These are phyloP conservation scores for Peromyscus maniculatus DNA, from an alignment of 2,113 vertebrate species.

Conservation along the genomic window DNA sequence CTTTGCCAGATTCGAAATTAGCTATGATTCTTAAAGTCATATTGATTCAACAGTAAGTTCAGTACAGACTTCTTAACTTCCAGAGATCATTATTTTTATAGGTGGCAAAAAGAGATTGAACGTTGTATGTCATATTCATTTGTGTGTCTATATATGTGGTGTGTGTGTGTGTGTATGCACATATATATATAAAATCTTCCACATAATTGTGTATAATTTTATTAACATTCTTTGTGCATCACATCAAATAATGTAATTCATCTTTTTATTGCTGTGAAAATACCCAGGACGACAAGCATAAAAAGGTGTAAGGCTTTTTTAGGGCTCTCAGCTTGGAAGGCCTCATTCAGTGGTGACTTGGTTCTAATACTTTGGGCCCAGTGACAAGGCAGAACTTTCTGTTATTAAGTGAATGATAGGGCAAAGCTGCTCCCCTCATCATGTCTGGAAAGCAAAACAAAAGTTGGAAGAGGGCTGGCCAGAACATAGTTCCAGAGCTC, in stretches of 20 bases:
- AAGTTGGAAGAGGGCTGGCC: too few species aligned
- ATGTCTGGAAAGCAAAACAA: neutral
- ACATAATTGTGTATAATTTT: neutral
- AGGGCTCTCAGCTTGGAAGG: neutral
- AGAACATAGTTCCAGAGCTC: neutral
- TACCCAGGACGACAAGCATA: neutral
- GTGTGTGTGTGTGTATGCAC: too few species aligned
- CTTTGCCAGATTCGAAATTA: neutral
- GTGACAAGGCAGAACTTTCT: rapidly evolving
- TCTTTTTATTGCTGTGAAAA: neutral
- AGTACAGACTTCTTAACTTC: neutral
- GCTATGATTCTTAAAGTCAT: neutral
- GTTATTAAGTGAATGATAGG: too few species aligned
- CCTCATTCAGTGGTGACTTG: neutral
- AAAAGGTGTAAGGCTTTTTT: neutral
- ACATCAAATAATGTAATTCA: neutral
- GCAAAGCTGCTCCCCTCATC: neutral
- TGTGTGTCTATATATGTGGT: too few species aligned
- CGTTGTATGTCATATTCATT: neutral
- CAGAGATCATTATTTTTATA: neutral
- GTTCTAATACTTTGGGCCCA: neutral
- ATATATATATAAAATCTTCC: neutral
- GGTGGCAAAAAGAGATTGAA: neutral
- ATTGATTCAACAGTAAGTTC: neutral
- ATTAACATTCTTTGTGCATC: neutral